Base-by-base conservation (phyloP, 2,888 invertebrate genomes). In the Conomelus anceps region DNA sequence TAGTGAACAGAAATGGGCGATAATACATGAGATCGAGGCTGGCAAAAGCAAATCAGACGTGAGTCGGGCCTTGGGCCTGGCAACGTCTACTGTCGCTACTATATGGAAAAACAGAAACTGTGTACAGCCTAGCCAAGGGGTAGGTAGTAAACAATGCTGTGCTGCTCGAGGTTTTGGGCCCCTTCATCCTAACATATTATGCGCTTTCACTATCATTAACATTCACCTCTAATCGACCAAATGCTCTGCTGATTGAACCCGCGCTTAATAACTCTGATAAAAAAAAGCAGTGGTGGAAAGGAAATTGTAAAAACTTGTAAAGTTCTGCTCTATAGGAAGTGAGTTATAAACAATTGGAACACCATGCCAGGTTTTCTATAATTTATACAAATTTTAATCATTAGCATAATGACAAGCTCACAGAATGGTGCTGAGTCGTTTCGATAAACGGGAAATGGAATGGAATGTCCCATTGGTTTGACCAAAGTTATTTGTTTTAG, bases 1-100 rank as follows among this genome's bases (percentile, higher is more conserved):
- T 92, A 94, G 94, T 93, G 94, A 94, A 94, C 94, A 94, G 94
- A 94, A 94, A 94, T 94, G 94, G 94, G 94, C 94, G 93, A 94
- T 94, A 93, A 94, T 94, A 93, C 94, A 94, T 92, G 94, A 94
- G 93, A 94, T 94, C 92, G 94, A 94, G 93, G 94, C 94, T 91
- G 94, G 94, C 91, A 94, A 94, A 93, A 94, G 94, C 93, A 94
- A 94, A 93, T 94, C 94, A 92, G 94, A 94, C 92, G 94, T 94
- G 91, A 94, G 94, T 92, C 93, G 94, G 90, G 94, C 94, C 92
- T 93, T 94, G 92, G 94, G 94, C 91, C 93, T 94, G 92, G 94
- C 94, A 91, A 94, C 94, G 93, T 94, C 94, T 89, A 94, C 94
- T 90, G 94, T 94, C 89, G 94, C 94, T 89, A 94, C 94, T 89